Percentiles rank a stretch among this genome's conserved stretches.
These are phyloP conservation scores for Panagrolaimus sp. DNA, from an alignment of 1,140 invertebrate species.

Conservation along the genomic window DNA sequence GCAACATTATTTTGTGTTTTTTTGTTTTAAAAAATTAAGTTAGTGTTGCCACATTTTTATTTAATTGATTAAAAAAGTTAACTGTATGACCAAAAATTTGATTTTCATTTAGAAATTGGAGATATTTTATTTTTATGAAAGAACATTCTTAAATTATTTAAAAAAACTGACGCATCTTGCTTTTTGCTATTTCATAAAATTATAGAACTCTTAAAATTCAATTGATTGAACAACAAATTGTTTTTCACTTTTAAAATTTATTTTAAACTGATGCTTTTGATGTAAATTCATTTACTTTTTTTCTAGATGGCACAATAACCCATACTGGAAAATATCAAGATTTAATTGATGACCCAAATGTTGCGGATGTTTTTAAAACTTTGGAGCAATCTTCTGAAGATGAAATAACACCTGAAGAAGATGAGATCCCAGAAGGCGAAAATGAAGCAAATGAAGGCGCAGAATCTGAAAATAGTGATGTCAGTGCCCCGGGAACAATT, in stretches of 20 bases:
- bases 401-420: neutral
- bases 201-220: no score
- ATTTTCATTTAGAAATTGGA: no score
- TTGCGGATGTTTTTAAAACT: conserved; percentile 11
- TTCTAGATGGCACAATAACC: conserved; percentile 8
- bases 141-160: no score
- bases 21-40: no score
- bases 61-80: no score
- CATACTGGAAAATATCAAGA: neutral
- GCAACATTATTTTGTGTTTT: no score
- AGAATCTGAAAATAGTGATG: neutral
- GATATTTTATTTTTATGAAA: no score
- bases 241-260: neutral
- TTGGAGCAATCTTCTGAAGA: neutral
- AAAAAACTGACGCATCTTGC: no score
- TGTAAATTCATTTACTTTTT: neutral
- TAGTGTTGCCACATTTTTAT: no score
- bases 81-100: no score
- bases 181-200: no score
- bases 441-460: neutral
- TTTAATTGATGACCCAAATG: neutral
- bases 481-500: neutral
- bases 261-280: neutral
- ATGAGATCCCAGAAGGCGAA: neutral
- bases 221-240: no score